Evolutionary conservation across 2,113 vertebrate genomes (phyloP), one percentile per base, ranked within the genome.

Genomic region (Hippocampus comes): DNA sequence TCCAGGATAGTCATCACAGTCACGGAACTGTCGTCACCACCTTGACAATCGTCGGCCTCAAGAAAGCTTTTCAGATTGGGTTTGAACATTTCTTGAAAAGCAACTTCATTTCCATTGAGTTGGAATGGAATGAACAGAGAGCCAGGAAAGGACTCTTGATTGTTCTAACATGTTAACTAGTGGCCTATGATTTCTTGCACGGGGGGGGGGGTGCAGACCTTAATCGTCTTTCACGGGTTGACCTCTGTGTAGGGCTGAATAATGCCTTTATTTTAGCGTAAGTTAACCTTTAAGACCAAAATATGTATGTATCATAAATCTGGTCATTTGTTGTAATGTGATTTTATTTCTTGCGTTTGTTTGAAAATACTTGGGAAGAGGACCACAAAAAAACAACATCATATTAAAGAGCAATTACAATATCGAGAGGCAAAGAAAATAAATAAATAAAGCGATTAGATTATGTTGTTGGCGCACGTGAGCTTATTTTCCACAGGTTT

Each of bases 21-120:
- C 57, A 80, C 60, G 61, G 63, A 66, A 57, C 77, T 83, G 79
- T 57, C 73, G 42, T 78, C 67, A 57, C 60, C 61, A 71, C 57
- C 34, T 77, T 55, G 21, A 74, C 65, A 74, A 78, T 73, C 38
- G 69, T 77, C 77, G 67, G 67, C 53, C 60, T 48, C 68, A 46
- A 67, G 60, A 68, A 61, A 51, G 1, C 0, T 65, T 30, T 70
- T 25, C 56, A 1, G 56, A 59, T 59, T 15, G 43, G 14, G 43
- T 15, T 64, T 34, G 41, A 63, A 76, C 68, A 72, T 63, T 51
- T 71, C 41, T 75, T 51, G 68, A 30, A 72, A 77, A 38, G 17
- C 67, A 77, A 72, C 49, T 46, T 56, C 2, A 8, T 66, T 67
- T 79, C 77, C 34, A 70, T 53, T 27, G 15, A 25, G 23, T 27